These are phyloP conservation scores for Drosophila nr. perissopoda DNA, from an alignment of 2,888 invertebrate species.

Conservation along the genomic window DNA sequence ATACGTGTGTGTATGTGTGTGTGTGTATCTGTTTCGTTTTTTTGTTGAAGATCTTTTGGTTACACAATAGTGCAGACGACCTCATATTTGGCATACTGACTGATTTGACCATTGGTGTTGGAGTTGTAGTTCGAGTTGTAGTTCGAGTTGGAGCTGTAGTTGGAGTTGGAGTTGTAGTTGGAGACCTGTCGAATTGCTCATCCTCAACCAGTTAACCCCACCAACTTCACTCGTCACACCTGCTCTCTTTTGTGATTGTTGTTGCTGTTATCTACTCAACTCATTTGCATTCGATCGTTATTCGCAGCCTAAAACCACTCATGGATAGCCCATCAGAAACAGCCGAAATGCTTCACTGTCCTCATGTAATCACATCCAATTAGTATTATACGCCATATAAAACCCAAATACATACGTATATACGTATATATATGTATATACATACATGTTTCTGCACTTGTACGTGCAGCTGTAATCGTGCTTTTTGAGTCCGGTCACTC, in stretches of 20 bases:
- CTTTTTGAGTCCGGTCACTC: conserved; percentile 3
- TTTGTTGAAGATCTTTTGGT: background rate
- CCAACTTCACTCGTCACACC: background rate
- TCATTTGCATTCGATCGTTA: background rate
- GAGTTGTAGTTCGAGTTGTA: background rate
- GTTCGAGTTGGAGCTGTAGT: background rate
- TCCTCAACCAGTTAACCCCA: background rate
- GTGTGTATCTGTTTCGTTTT: background rate
- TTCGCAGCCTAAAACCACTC: background rate
- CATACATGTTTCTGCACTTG: background rate
- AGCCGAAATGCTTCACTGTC: background rate
- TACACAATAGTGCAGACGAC: conserved; percentile 1
- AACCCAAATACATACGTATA: background rate
- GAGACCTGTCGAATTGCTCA: background rate
- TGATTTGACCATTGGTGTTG: background rate
- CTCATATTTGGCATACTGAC: background rate
- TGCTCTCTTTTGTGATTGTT: background rate
- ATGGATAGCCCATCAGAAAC: background rate
- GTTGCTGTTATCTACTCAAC: background rate
- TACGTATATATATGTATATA: background rate
- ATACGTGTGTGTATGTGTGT: background rate
- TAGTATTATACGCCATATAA: background rate
- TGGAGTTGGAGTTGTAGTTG: too few relatives aligned
- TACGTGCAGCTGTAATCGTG: conserved; percentile 6
- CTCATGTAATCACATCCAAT: background rate